These are phyloP conservation scores for Lasioglossum figueresi DNA, from an alignment of 2,888 invertebrate genomes.

Conservation along the genomic window DNA sequence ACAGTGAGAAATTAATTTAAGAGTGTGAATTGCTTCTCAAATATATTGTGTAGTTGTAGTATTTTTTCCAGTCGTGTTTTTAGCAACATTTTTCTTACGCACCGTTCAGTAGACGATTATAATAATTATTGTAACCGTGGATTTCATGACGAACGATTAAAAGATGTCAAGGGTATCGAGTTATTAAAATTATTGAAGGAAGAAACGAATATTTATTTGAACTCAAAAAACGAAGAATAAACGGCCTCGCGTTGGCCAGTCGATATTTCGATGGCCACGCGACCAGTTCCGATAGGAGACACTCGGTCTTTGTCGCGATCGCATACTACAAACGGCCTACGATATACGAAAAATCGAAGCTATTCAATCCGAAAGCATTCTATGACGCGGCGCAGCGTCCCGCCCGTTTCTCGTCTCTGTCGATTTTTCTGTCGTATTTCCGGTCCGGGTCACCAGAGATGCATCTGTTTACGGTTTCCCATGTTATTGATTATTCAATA, in stretches of 20 bases:
- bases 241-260: background rate
- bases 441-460: constrained; percentile 46
- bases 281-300: background rate
- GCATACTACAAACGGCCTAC: background rate
- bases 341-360: background rate
- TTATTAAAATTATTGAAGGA: no score
- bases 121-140: no score
- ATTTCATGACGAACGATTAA: no score
- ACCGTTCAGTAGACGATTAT: no score
- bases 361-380: background rate
- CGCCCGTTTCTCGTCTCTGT: background rate
- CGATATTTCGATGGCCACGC: constrained; percentile 7
- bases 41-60: no score
- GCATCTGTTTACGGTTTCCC: constrained; percentile 55
- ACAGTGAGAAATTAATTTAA: no score
- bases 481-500: constrained; percentile 50
- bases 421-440: constrained; percentile 16
- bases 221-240: background rate
- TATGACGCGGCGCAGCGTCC: background rate
- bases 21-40: no score
- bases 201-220: no score
- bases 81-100: no score
- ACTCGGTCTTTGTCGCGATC: background rate
- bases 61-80: no score
- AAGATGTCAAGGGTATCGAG: no score